Evolutionary conservation across 2,797 vertebrate species (phyloP).

Genomic region (Acipenser transmontanus): DNA sequence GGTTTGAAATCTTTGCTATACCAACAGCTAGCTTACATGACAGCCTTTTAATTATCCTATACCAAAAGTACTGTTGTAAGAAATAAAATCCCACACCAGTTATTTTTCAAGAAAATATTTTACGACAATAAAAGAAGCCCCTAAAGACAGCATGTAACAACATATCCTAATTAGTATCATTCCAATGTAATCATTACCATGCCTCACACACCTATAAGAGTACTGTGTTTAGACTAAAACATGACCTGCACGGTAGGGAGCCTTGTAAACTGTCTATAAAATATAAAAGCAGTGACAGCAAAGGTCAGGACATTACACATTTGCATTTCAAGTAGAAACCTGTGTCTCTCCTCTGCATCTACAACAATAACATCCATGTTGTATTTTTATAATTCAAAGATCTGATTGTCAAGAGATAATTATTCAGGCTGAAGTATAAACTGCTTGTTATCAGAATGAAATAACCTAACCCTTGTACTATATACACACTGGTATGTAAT

Average conservation of each 20-base stretch:
- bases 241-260: conserved; percentile 66
- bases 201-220: conserved; percentile 65
- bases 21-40: not conserved
- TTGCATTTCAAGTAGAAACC: conserved; percentile 68
- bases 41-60: conserved; percentile 7
- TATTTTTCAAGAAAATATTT: conserved; percentile 65
- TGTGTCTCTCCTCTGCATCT: conserved; percentile 23
- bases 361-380: conserved; percentile 23
- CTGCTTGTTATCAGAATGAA: not conserved
- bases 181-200: conserved; percentile 72
- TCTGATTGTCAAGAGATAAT: not conserved
- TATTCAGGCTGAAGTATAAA: not conserved
- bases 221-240: conserved; percentile 73
- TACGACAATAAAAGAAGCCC: conserved; percentile 58
- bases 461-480: not conserved
- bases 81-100: conserved; percentile 57
- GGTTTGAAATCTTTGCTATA: not conserved
- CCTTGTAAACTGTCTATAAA: conserved; percentile 72
- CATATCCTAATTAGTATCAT: conserved; percentile 70
- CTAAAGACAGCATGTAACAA: conserved; percentile 64
- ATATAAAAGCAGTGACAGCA: conserved; percentile 68
- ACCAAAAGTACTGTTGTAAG: conserved; percentile 2
- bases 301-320: conserved; percentile 62
- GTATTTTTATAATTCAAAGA: not conserved
- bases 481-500: not conserved